Base-by-base conservation (phyloP, 2,797 vertebrate species). In the Sebastes flavidus region DNA sequence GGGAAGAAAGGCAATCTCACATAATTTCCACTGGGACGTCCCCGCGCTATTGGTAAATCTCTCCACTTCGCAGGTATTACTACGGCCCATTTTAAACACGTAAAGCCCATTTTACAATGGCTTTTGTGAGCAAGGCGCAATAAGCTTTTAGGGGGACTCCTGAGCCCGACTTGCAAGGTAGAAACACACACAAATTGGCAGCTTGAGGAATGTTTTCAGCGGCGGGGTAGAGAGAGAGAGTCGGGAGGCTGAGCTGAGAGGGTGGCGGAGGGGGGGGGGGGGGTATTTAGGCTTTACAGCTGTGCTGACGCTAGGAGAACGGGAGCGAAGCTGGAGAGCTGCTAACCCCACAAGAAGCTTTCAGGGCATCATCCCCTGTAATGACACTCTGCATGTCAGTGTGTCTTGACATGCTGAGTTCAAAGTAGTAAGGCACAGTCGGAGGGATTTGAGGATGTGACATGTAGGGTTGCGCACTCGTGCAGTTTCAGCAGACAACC, bases 271-370 rank as follows among this genome's bases (percentile, higher is more conserved):
- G 38, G 65, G 14, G 25, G 2, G 13, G 42, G 36, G 2, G 24
- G 6, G 65, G 78, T 65, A 59, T 81, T 80, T 76, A 89, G 80
- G 77, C 80, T 88, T 87, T 75, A 63, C 68, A 58, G 79, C 87
- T 90, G 59, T 89, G 90, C 89, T 92, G 90, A 92, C 55, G 9
- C 65, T 6, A n/a, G 75, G 42, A 75, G 87, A 89, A 91, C 14
- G 14, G n/a, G 34, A 75, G 65, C 18, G 46, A 88, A 88, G 82
- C 84, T 32, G 60, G n/a, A 63, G 70, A 83, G 72, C 84, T 38
- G 66, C 89, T 89, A 85, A 85, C 81, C 81, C 76, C 79, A 46
- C 68, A 85, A 85, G 87, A 84, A 90, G 90, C 88, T 92, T 86
- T 77, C 86, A 88, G 75, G 72, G 74, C 78, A 84, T 89, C 87